phyloP scores from a whole-genome alignment of 2,888 invertebrate genomes.

The Pristionchus entomophagus region DNA sequence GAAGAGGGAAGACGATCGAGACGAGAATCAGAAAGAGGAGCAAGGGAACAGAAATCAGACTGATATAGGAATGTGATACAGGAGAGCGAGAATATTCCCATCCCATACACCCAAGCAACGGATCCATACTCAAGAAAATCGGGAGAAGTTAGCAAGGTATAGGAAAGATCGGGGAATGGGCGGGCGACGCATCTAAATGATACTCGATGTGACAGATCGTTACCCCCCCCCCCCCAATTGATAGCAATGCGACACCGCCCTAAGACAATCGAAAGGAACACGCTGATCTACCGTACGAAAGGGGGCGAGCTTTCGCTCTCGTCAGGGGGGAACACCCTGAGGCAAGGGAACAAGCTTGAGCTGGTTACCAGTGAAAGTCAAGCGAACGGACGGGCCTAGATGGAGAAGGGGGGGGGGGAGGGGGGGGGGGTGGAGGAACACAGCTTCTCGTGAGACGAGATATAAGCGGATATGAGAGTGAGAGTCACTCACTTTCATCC shows the following conservation, averaged over 20 bases:
- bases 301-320: not conserved
- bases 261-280: not conserved
- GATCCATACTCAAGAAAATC: too few species aligned
- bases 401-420: not conserved
- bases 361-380: slow-evolving; percentile 36
- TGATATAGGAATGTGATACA: not conserved
- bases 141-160: too few species aligned
- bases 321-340: not conserved
- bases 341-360: slow-evolving; percentile 6
- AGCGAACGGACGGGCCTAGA: not conserved
- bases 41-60: not conserved
- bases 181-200: too few species aligned
- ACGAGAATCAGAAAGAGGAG: not conserved
- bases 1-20: not conserved
- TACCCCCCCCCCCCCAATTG: too few species aligned
- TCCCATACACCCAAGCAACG: too few species aligned
- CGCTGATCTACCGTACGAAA: not conserved
- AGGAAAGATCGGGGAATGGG: too few species aligned
- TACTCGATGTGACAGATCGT: too few species aligned
- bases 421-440: not conserved
- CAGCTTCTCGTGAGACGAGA: slow-evolving; percentile 22
- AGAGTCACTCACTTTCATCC: slow-evolving; percentile 39
- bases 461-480: slow-evolving; percentile 46
- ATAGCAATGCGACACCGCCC: not conserved
- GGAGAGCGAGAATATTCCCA: too few species aligned